Conservation (phyloP, 2,113 vertebrate species). For the Hypocryptadius cinnamomeus region DNA sequence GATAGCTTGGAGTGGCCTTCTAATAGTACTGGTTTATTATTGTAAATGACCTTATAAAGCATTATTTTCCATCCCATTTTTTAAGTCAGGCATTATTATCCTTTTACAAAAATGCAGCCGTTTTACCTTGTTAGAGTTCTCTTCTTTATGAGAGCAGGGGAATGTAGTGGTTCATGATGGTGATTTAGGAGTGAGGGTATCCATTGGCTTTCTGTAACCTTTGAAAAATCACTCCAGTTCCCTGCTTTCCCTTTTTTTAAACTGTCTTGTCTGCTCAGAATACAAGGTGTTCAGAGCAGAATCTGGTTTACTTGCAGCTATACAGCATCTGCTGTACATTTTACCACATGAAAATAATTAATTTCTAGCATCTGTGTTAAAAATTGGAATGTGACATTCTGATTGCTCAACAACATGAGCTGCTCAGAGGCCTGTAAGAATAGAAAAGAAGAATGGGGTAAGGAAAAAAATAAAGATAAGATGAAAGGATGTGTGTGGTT, state of each 20-base stretch:
- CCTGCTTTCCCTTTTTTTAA: neutral
- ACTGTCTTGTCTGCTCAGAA: neutral
- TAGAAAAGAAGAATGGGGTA: neutral
- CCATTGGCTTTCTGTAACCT: neutral
- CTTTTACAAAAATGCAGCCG: neutral
- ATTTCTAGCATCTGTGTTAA: neutral
- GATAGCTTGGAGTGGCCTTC: neutral
- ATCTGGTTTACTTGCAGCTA: neutral
- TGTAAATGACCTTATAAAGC: neutral
- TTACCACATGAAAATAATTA: neutral
- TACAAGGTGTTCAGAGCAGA: neutral
- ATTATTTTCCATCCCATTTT: neutral
- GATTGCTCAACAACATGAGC: neutral
- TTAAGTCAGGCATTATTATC: neutral
- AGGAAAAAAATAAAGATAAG: neutral
- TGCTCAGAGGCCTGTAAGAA: neutral
- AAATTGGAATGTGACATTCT: neutral
- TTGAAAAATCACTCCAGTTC: neutral
- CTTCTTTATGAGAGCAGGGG: neutral
- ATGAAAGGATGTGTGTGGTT: neutral
- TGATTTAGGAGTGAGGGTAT: neutral
- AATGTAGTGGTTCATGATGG: neutral
- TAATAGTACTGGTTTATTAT: neutral
- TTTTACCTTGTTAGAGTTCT: neutral
- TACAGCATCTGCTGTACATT: neutral